Percentiles rank a stretch among this genome's conserved stretches.
phyloP scores from a whole-genome alignment of 1,140 invertebrate genomes.

The Neotoxoptera formosana region DNA sequence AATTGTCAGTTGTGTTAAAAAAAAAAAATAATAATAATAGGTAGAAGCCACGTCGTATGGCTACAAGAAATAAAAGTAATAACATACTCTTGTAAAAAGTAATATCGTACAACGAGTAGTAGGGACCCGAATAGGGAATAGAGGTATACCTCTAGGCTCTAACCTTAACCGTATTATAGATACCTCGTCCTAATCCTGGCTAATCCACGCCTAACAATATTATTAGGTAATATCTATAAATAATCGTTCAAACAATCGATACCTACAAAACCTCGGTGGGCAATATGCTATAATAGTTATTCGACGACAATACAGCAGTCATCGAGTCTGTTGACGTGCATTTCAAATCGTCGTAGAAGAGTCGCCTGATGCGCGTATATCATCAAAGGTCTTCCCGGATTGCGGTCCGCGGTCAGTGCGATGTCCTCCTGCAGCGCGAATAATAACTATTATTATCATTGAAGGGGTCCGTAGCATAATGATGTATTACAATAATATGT shows the following conservation, averaged over 20 bases:
- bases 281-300: not conserved
- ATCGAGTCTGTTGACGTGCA: not conserved
- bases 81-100: not conserved
- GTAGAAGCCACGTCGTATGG: not conserved
- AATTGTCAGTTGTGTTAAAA: not conserved
- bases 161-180: too few species aligned
- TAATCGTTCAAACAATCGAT: too few species aligned
- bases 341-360: not conserved
- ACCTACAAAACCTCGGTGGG: not conserved
- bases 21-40: not conserved
- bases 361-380: too few species aligned
- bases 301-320: not conserved
- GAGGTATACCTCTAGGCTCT: too few species aligned
- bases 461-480: not conserved
- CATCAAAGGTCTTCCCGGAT: not conserved
- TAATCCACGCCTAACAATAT: too few species aligned
- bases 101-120: not conserved
- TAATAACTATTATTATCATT: constrained; percentile 20
- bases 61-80: not conserved
- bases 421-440: not conserved
- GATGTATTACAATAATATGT: too few species aligned
- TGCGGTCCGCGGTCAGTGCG: not conserved
- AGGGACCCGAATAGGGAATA: too few species aligned
- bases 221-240: too few species aligned
- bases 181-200: too few species aligned